Evolutionary conservation across 1,140 invertebrate genomes (phyloP).

Genomic region (Drosophila guanche): DNA sequence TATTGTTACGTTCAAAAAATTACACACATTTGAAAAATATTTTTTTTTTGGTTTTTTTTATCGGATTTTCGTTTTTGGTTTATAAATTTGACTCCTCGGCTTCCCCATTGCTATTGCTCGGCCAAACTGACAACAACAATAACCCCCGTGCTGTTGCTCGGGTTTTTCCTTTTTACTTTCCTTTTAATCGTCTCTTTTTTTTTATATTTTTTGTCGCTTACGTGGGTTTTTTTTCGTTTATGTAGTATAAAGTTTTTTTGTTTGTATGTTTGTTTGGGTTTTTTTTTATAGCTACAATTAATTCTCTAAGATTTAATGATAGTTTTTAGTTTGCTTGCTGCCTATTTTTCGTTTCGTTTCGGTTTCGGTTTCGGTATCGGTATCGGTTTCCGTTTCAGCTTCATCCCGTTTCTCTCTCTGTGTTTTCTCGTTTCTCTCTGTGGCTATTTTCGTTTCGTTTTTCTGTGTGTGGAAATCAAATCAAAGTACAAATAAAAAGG

Average conservation of each 20-base stretch:
- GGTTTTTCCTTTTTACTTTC: slow-evolving; percentile 7
- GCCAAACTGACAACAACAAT: slow-evolving; percentile 59
- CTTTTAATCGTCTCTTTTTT: slow-evolving; percentile 19
- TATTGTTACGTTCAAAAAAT: slow-evolving; percentile 81
- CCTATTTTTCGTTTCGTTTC: slow-evolving; percentile 36
- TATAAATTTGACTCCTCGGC: slow-evolving; percentile 20
- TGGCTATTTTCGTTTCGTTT: too few relatives aligned
- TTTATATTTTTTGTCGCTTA: slow-evolving; percentile 12
- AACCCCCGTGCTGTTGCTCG: too few relatives aligned
- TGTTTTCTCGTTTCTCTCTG: slow-evolving; percentile 9
- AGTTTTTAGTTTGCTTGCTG: slow-evolving; percentile 68
- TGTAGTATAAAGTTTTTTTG: slow-evolving; percentile 59
- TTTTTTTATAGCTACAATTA: slow-evolving; percentile 67
- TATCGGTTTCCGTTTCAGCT: slow-evolving; percentile 32
- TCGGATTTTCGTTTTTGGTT: slow-evolving; percentile 28
- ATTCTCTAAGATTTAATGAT: slow-evolving; percentile 74
- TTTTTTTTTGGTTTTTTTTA: slow-evolving; percentile 40
- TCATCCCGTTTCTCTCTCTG: slow-evolving; percentile 11
- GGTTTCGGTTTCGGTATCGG: slow-evolving; percentile 22
- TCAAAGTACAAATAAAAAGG: slow-evolving; percentile 1
- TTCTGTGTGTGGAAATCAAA: slow-evolving; percentile 26
- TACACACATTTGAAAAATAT: slow-evolving; percentile 82
- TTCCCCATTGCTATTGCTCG: slow-evolving; percentile 28
- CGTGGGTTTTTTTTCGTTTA: slow-evolving; percentile 32
- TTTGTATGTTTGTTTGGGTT: slow-evolving; percentile 7